phyloP scores from a whole-genome alignment of 1,140 invertebrate genomes.

The Drosophila tristis region DNA sequence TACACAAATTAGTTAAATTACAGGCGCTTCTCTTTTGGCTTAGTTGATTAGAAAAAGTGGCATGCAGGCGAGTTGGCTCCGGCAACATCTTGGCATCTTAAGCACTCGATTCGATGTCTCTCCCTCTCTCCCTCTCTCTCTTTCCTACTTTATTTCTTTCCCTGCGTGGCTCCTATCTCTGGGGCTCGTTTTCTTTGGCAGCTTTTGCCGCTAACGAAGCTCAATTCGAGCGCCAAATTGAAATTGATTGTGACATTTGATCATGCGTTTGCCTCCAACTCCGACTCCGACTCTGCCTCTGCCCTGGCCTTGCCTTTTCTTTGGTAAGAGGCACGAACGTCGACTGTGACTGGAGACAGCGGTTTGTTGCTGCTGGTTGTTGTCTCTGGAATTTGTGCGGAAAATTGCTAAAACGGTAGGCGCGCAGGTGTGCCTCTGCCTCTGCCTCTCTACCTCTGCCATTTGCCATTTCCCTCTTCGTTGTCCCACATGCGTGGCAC shows the following conservation, averaged over 20 bases:
- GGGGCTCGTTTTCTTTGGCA: conserved; percentile 56
- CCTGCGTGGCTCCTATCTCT: conserved; percentile 9
- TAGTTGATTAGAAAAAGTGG: conserved; percentile 78
- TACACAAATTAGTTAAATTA: conserved; percentile 79
- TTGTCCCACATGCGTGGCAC: neutral
- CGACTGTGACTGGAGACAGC: conserved; percentile 3
- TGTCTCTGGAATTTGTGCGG: conserved; percentile 62
- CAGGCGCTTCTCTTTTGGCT: conserved; percentile 60
- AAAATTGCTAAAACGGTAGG: conserved; percentile 68
- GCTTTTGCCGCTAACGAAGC: conserved; percentile 73
- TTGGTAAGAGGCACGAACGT: conserved; percentile 1
- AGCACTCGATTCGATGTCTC: conserved; percentile 11
- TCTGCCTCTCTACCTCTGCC: neutral
- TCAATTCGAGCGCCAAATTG: conserved; percentile 82
- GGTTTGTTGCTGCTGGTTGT: conserved; percentile 2
- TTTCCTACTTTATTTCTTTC: neutral
- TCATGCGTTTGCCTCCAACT: conserved; percentile 59
- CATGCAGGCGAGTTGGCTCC: conserved; percentile 38
- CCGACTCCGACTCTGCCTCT: no score
- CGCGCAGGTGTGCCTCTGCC: conserved; percentile 34
- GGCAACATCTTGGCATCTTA: conserved; percentile 39
- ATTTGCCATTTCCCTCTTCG: neutral
- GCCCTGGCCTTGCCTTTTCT: neutral
- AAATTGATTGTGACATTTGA: conserved; percentile 83
- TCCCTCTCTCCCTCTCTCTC: conserved; percentile 17